Base-by-base conservation (phyloP, 2,113 vertebrate species). In the Cynocephalus volans region DNA sequence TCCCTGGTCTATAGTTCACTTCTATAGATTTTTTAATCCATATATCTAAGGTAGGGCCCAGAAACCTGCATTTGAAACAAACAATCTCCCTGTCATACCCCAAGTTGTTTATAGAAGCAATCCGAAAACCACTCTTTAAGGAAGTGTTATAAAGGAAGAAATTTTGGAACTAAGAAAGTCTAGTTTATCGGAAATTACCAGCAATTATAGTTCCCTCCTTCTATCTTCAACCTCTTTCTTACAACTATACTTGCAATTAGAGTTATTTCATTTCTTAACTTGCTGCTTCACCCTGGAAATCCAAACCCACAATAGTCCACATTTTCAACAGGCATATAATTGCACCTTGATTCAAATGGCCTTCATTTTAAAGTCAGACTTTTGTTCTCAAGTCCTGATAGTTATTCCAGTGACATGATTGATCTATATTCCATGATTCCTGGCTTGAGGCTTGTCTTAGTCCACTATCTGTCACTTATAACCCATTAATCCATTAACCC, bases 51-150 rank as follows among this genome's bases (percentile, higher is more conserved):
- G 13, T 19, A 77, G 70, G 24, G 17, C n/a, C 56, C 73, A 86
- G 41, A 96, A 93, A 88, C 65, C 72, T 80, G 41, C 48, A 89
- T 69, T 92, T 96, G 33, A 75, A 95, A 69, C 36, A 87, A 94
- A 14, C 8, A 73, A 56, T 19, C 6, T 41, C 12, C 41, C n/a
- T 12, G 14, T 5, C 6, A 36, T 13, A 31, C 36, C 21, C 48
- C 26, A 1, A 45, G 64, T 72, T 70, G 54, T 21, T 94, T 64
- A 69, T 26, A 17, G 14, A 76, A 96, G 31, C 0, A 15, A 72
- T 84, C 56, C 83, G 52, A 92, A 82, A 56, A 33, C 23, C 2
- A 28, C 52, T 77, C 67, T 54, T 62, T 80, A 36, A 79, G 50
- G 19, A 79, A 86, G 11, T 54, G 14, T 54, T 84, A 36, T 33